A percentile compares a stretch with the other conserved stretches of the same genome.
These are phyloP conservation scores for Psittacula derbiana DNA, from an alignment of 2,797 vertebrate genomes.

Conservation along the genomic window DNA sequence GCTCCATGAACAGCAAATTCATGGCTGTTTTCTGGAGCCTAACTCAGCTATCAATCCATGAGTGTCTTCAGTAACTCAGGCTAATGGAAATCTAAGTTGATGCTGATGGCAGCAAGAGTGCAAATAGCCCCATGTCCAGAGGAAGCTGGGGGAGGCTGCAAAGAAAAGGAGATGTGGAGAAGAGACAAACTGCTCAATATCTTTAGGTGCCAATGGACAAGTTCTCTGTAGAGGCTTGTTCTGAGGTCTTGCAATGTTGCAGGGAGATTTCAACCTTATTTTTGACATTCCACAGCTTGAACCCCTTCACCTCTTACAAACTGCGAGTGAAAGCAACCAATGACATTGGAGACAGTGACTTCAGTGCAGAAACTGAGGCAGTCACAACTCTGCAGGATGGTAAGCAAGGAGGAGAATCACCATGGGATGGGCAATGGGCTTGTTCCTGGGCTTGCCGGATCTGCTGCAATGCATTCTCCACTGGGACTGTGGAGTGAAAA, in stretches of 20 bases:
- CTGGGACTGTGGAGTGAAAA: neutral
- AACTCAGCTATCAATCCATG: accelerated
- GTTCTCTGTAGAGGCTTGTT: neutral
- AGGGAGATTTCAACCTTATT: neutral
- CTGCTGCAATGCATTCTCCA: neutral
- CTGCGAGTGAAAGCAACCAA: conserved; percentile 89
- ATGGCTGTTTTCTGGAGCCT: neutral
- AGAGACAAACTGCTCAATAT: neutral
- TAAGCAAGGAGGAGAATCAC: conserved; percentile 54
- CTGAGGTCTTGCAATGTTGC: neutral
- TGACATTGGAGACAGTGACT: conserved; percentile 87
- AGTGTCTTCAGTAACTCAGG: neutral
- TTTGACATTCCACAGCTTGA: conserved; percentile 74
- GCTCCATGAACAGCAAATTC: neutral
- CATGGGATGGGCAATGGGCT: accelerated
- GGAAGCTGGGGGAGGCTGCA: neutral
- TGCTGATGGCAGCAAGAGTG: neutral
- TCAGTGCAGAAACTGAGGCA: conserved; percentile 83
- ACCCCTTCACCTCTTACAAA: conserved; percentile 89
- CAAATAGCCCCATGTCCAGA: accelerated
- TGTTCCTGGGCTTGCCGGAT: neutral
- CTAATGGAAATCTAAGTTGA: neutral
- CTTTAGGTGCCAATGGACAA: neutral
- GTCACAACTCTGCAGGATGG: conserved; percentile 86
- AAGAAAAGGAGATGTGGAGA: accelerated